Conservation (phyloP, 1,140 invertebrate genomes). For the Drosophila lowei region DNA sequence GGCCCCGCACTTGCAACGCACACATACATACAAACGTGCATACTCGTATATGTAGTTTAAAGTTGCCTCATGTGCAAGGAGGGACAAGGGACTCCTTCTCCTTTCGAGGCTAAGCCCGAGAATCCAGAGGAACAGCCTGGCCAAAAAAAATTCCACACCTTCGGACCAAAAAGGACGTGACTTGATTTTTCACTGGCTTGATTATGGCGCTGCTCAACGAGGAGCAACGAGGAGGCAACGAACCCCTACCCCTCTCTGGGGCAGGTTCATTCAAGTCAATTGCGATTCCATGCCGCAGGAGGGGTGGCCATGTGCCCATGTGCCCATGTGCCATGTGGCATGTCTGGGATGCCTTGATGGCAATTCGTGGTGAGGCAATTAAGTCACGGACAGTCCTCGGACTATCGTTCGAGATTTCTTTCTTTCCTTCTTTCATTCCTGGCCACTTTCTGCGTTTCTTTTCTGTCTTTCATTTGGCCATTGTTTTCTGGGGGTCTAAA, state of each 20-base stretch:
- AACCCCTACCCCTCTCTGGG: conserved; percentile 19
- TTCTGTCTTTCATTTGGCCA: conserved; percentile 41
- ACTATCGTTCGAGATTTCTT: conserved; percentile 50
- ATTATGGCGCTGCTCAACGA: conserved; percentile 58
- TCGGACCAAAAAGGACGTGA: conserved; percentile 56
- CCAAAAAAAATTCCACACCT: conserved; percentile 69
- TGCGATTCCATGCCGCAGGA: not conserved
- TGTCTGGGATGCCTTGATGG: conserved; percentile 9
- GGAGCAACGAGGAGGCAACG: conserved; percentile 17
- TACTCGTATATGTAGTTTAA: conserved; percentile 39
- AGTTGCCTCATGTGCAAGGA: conserved; percentile 45
- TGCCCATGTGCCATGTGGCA: no score
- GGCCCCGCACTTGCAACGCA: conserved; percentile 1
- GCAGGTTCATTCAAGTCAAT: conserved; percentile 23
- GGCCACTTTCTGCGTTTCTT: conserved; percentile 7
- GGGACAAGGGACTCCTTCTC: conserved; percentile 26
- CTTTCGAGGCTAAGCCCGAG: conserved; percentile 33
- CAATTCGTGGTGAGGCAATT: conserved; percentile 56
- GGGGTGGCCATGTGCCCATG: not conserved
- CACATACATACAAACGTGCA: not conserved
- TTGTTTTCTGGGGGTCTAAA: conserved; percentile 58
- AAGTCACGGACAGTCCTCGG: conserved; percentile 54
- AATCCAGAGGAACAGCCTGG: conserved; percentile 3
- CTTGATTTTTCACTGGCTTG: conserved; percentile 73
- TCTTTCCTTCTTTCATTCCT: conserved; percentile 17